Conservation (phyloP, 2,888 invertebrate genomes). For the Panopea generosa region DNA sequence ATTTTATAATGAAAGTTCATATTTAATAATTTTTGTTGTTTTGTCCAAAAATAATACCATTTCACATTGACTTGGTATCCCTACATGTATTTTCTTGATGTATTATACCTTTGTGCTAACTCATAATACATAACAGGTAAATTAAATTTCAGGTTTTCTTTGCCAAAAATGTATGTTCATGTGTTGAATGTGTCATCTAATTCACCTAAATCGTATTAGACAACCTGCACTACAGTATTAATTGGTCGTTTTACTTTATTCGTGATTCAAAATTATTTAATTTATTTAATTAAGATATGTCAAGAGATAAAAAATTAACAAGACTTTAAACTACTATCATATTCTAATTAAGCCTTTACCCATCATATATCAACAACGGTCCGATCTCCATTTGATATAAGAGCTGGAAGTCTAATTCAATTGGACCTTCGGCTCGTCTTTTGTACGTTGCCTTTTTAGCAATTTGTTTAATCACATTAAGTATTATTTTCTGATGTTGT, state of each 20-base stretch:
- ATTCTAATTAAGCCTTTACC: constrained; percentile 14
- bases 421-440: neutral
- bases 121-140: too few species aligned
- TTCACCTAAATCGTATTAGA: too few species aligned
- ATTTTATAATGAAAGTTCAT: too few species aligned
- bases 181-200: too few species aligned
- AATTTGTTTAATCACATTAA: neutral
- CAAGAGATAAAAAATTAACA: constrained; percentile 30
- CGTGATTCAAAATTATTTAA: neutral
- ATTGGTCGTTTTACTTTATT: neutral
- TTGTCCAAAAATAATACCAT: too few species aligned
- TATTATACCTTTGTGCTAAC: too few species aligned
- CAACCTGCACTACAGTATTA: too few species aligned
- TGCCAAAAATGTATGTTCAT: too few species aligned
- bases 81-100: too few species aligned
- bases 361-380: neutral
- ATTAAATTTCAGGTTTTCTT: too few species aligned
- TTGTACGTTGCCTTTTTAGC: neutral
- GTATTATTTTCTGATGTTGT: neutral
- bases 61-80: too few species aligned
- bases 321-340: constrained; percentile 27
- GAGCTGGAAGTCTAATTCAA: constrained; percentile 1
- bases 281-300: constrained; percentile 36
- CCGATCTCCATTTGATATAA: neutral
- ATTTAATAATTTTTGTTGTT: too few species aligned